Evolutionary conservation across 2,113 vertebrate species (phyloP).

Genomic region (Eurypyga helias): DNA sequence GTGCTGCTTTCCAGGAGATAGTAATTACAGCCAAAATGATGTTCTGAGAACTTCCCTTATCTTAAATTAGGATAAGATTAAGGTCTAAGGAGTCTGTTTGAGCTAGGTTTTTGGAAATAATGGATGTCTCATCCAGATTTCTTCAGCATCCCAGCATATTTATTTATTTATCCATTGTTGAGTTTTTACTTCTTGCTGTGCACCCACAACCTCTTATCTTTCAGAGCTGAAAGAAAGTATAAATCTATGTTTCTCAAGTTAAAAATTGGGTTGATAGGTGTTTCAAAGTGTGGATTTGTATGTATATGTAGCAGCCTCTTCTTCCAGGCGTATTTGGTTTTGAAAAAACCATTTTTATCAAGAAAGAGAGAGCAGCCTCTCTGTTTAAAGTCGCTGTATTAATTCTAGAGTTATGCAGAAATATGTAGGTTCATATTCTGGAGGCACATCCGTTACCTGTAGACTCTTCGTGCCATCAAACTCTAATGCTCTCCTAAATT

Average conservation of each 20-base stretch:
- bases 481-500: not conserved
- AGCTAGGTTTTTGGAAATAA: constrained; percentile 27
- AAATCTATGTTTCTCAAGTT: not conserved
- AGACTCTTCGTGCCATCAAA: not conserved
- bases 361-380: not conserved
- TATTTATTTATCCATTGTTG: not conserved
- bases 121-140: not conserved
- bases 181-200: not conserved
- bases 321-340: not conserved
- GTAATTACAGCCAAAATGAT: constrained; percentile 49
- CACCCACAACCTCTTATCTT: not conserved
- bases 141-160: not conserved
- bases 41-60: constrained; percentile 25
- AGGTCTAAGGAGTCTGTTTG: constrained; percentile 24
- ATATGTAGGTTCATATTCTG: constrained; percentile 18
- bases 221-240: not conserved
- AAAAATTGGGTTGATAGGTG: not conserved
- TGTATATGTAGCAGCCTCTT: not conserved
- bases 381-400: constrained; percentile 19
- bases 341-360: not conserved
- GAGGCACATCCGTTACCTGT: not conserved
- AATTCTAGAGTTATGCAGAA: not conserved
- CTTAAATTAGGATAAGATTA: constrained; percentile 41
- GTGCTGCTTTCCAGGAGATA: constrained; percentile 27
- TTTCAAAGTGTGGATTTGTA: not conserved